Base-by-base conservation (phyloP, 2,888 invertebrate genomes). In the Sepiola atlantica region DNA sequence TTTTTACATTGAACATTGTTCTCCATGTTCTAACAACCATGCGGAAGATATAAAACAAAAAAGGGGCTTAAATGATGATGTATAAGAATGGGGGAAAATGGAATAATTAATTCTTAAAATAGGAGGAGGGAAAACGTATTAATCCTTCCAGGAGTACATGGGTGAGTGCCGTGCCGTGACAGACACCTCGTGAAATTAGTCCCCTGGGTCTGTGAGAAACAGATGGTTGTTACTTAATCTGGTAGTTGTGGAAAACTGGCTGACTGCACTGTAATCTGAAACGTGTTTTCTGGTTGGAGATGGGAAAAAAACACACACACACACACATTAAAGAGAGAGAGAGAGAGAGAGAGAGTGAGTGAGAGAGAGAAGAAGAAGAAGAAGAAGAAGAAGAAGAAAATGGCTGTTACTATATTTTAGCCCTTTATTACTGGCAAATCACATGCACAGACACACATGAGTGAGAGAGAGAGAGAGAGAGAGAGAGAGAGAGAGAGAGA, bases 181-280 rank as follows among this genome's bases (percentile, higher is more conserved):
- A 77, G 77, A 77, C n/a, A 77, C 77, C 77, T n/a, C n/a, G n/a
- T 77, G 77, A 77, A 77, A 77, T 77, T 77, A 77, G 77, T 77
- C 77, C 77, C 77, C 77, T 77, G 77, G 18, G 77, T 18, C n/a
- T 77, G 77, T 77, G 77, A 77, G 77, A 77, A 77, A 77, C 77
- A 77, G 77, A 77, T 77, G 77, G 77, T 77, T 77, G 77, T 77
- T 77, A 77, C 16, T 14, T n/a, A 77, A 77, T 77, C 12, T 77
- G 77, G 77, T 77, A 77, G n/a, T 77, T 77, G 77, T n/a, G 77
- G n/a, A 32, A n/a, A 77, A 77, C 77, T 77, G 77, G 77, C 77
- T n/a, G 77, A n/a, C 77, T 77, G 77, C 77, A 77, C n/a, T 77
- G 77, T 77, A 77, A 77, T n/a, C 77, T 77, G n/a, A 77, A 77